A percentile compares a stretch with the other conserved stretches of the same genome.
Conservation (phyloP, 2,888 invertebrate genomes). For the Cantharis lateralis region DNA sequence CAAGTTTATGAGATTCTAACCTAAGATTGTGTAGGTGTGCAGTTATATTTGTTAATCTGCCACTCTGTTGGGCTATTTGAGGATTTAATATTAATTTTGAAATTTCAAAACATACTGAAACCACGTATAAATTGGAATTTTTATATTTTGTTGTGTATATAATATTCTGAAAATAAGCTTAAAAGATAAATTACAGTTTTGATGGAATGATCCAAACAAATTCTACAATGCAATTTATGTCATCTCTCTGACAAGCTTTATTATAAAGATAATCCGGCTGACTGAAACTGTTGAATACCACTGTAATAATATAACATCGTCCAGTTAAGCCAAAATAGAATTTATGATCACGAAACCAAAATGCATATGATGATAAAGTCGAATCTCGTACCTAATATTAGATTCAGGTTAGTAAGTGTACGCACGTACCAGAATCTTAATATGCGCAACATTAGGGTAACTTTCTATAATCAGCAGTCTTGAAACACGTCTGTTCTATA, state of each 20-base stretch:
- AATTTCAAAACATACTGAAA: not conserved
- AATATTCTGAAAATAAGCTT: conserved; percentile 18
- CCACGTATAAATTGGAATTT: conserved; percentile 6
- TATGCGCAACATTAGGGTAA: conserved; percentile 14
- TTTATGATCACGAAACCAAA: conserved; percentile 38
- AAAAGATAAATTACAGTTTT: conserved; percentile 18
- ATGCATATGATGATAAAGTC: conserved; percentile 41
- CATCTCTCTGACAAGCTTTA: conserved; percentile 27
- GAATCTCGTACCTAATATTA: conserved; percentile 37
- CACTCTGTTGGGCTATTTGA: not conserved
- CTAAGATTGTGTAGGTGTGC: not conserved
- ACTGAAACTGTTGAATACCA: conserved; percentile 30
- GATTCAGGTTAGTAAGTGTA: conserved; percentile 34
- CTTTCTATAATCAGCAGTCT: conserved; percentile 13
- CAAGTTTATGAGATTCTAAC: not conserved
- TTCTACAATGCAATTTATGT: conserved; percentile 21
- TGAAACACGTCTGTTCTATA: conserved; percentile 8
- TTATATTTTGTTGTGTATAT: conserved; percentile 6
- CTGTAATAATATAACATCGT: conserved; percentile 38
- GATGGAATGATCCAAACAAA: conserved; percentile 21
- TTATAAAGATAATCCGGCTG: conserved; percentile 33
- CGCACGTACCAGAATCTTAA: conserved; percentile 19
- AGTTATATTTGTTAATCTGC: not conserved
- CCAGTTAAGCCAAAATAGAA: conserved; percentile 37
- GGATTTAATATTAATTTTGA: not conserved